Evolutionary conservation across 2,888 invertebrate species (phyloP), one percentile per base, ranked within the genome.

Genomic region (Elmis aenea): DNA sequence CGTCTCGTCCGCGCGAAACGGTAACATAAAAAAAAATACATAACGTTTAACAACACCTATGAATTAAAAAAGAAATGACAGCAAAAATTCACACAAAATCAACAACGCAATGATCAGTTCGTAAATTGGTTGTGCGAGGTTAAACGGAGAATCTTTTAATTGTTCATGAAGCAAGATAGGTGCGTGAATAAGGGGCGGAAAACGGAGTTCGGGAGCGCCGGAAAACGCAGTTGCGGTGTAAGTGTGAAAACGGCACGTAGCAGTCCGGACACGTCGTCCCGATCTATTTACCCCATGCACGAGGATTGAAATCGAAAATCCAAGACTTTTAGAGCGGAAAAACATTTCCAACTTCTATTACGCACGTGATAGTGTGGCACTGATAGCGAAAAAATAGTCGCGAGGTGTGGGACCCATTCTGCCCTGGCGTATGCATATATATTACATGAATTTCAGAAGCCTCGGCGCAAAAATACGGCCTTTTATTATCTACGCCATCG

Each of bases 291-390:
- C 57, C 53, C 51, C 52, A 48, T 42, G 52, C 49, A 57, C 54
- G 57, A 54, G 58, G 55, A 58, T 57, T 58, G 59, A 60, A 59
- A 61, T 58, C 55, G 57, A 57, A 61, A 59, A 59, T 54, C 54
- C 48, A 38, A 46, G 46, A 44, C 40, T 50, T 48, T 51, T 47
- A 36, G 38, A 38, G 39, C 31, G 38, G 42, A 42, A 52, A 45
- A 50, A 49, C 48, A 48, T 51, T 51, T 43, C 43, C 42, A 48
- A 50, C 44, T 48, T 46, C 38, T 38, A 38, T 40, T 41, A 30
- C 37, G 42, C 39, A 50, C 47, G 50, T 48, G 48, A 48, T 51
- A 44, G 46, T 45, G 44, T 26, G 45, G 38, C 49, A 40, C 38
- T 48, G 54, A 52, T 54, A 52, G 52, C 46, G 49, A 50, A 52